Conservation (phyloP, 1,140 invertebrate species). For the Drosophila littoralis region DNA sequence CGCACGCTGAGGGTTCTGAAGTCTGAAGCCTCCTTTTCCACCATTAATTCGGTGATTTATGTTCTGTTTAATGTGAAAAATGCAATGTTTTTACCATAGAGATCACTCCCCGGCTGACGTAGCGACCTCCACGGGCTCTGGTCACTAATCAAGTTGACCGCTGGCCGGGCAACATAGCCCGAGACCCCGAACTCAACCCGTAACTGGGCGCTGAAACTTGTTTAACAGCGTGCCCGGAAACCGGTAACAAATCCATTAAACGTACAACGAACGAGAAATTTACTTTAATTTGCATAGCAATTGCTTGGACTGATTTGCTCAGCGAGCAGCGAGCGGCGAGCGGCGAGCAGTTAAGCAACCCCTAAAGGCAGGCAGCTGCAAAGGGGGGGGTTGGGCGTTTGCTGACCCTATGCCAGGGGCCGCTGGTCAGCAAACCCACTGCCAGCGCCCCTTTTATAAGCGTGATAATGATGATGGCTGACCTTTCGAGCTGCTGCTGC, state of each 20-base stretch:
- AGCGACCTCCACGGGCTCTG: constrained; percentile 46
- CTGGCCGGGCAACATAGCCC: constrained; percentile 56
- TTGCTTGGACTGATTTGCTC: constrained; percentile 72
- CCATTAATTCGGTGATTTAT: constrained; percentile 82
- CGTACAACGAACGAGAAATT: constrained; percentile 62
- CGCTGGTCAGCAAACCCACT: constrained; percentile 4
- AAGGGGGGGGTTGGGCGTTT: constrained; percentile 17
- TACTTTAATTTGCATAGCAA: constrained; percentile 80
- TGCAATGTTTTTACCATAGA: constrained; percentile 83
- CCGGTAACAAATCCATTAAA: constrained; percentile 73
- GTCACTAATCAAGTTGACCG: constrained; percentile 83
- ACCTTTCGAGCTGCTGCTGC: constrained; percentile 50
- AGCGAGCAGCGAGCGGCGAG: no score
- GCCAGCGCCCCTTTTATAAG: constrained; percentile 62
- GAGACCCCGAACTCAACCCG: constrained; percentile 10
- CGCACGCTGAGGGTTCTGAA: constrained; percentile 7
- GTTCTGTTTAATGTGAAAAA: constrained; percentile 84
- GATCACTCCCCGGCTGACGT: constrained; percentile 71
- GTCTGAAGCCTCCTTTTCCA: constrained; percentile 26
- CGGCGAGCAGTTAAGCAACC: constrained; percentile 25
- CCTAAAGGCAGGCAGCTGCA: constrained; percentile 30
- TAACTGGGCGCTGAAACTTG: constrained; percentile 4
- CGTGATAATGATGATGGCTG: constrained; percentile 84
- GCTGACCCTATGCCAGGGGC: constrained; percentile 1
- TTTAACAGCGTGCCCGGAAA: constrained; percentile 26